A percentile compares a stretch with the other conserved stretches of the same genome.
Evolutionary conservation across 2,113 vertebrate species (phyloP).

Genomic region (Chaetodon auriga): DNA sequence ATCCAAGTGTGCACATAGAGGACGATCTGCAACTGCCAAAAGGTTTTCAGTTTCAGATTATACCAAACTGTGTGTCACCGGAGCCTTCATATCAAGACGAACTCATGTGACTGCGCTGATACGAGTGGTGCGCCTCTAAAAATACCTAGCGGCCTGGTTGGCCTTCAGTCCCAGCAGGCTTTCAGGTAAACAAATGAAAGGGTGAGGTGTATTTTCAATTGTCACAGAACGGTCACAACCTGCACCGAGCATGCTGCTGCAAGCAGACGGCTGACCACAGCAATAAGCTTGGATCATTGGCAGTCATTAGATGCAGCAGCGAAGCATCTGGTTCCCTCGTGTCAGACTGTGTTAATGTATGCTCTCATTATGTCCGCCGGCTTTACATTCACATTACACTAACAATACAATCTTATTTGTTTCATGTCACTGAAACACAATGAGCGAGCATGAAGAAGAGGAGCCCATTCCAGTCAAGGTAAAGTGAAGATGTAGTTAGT

Average conservation of each 20-base stretch:
- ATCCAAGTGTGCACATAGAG: too few species aligned
- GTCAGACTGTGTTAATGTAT: conserved; percentile 48
- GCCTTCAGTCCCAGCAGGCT: conserved; percentile 9
- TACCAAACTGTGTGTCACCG: conserved; percentile 1
- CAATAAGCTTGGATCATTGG: conserved; percentile 22
- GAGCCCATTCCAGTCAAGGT: conserved; percentile 18
- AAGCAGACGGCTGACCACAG: conserved; percentile 37
- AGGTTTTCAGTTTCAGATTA: neutral
- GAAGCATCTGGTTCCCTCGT: conserved; percentile 51
- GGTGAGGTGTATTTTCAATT: conserved; percentile 2
- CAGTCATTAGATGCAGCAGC: conserved; percentile 51
- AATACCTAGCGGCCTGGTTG: conserved; percentile 26
- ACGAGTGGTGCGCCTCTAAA: conserved; percentile 33
- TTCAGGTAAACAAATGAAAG: neutral
- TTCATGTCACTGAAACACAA: conserved; percentile 26
- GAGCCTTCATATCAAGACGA: neutral
- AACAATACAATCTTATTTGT: neutral
- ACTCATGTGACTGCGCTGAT: neutral
- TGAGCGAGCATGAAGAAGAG: conserved; percentile 8
- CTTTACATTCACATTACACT: conserved; percentile 13
- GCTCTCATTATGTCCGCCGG: conserved; percentile 24
- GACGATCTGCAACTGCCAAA: neutral
- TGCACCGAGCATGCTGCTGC: conserved; percentile 52
- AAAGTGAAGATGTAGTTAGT: conserved; percentile 47
- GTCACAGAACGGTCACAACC: conserved; percentile 17